Evolutionary conservation across 2,888 invertebrate genomes (phyloP).

Genomic region (Urechis unicinctus): DNA sequence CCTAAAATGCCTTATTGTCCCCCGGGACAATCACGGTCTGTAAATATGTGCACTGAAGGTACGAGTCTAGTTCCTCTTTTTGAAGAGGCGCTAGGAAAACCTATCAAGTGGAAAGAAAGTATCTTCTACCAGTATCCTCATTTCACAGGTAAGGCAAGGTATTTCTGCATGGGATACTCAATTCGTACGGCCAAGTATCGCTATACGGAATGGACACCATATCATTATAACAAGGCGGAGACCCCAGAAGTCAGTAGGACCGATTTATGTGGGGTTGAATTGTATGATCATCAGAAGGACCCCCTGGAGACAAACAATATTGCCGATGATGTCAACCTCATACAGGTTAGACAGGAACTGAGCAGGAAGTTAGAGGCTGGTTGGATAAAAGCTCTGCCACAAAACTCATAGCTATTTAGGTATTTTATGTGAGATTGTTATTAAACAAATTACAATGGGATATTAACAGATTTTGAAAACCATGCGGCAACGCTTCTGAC

Average conservation of each 20-base stretch:
- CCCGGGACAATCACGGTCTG: conserved; percentile 29
- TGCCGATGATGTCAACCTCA: conserved; percentile 40
- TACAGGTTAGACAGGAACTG: not conserved
- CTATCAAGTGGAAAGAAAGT: conserved; percentile 56
- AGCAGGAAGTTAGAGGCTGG: conserved; percentile 5
- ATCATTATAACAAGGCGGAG: no score
- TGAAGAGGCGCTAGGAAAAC: no score
- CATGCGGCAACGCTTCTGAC: no score
- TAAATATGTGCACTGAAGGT: conserved; percentile 36
- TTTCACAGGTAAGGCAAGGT: conserved; percentile 67
- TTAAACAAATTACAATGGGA: no score
- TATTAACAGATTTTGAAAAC: no score
- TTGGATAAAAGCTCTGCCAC: conserved; percentile 10
- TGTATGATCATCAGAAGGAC: conserved; percentile 71
- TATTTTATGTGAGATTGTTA: no score
- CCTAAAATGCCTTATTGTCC: conserved; percentile 58
- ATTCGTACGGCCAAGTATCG: conserved; percentile 66
- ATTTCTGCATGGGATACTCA: conserved; percentile 82
- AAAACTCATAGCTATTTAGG: no score
- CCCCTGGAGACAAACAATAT: conserved; percentile 68
- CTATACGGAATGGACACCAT: conserved; percentile 83
- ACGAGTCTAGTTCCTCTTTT: conserved; percentile 31
- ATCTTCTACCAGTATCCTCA: no score
- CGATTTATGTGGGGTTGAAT: conserved; percentile 61
- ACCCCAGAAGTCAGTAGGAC: conserved; percentile 62